Evolutionary conservation across 2,888 invertebrate genomes (phyloP), one percentile per base, ranked within the genome.

Genomic region (Agriotes lineatus): DNA sequence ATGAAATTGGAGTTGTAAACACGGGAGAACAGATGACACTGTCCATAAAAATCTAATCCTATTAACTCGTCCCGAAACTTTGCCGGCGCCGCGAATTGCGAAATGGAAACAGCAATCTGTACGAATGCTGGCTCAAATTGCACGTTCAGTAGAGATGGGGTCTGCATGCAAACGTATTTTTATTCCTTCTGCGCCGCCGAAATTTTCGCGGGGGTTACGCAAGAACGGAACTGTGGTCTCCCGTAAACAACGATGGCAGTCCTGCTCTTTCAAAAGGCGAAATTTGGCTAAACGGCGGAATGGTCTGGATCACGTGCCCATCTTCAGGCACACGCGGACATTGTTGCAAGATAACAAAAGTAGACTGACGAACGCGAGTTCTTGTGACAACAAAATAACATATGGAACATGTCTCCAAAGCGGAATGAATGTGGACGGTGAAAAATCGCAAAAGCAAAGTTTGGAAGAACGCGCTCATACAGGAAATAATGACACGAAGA

Each of bases 11-110:
- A 76, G 79, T 77, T 79, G 80, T 79, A 80, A 81, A 81, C 79
- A 78, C 74, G 77, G 77, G 74, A 77, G 79, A 81, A 81, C 83
- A 82, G 80, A 83, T 81, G 83, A 82, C 81, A 81, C 76, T 80
- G 80, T 79, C 82, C 82, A 83, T 83, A 83, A 83, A 83, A 83
- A 82, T 83, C 81, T 83, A 83, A 83, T 83, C 82, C 81, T 82
- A 82, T 83, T 83, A 82, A 79, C 79, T 81, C 75, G 78, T 78
- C 77, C 76, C 74, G 68, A 76, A 82, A 81, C 74, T 81, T 82
- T 74, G 69, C 71, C 76, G 82, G 80, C 81, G 82, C 81, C 82
- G 73, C 68, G 68, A 58, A 66, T 66, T 61, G 62, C 69, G 61
- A 70, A 66, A 70, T 70, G 69, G 69, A 70, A 69, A 66, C 65